Percentiles rank a stretch among this genome's conserved stretches.
Conservation (phyloP, 2,797 vertebrate genomes). For the Schizopygopsis malacanthus region DNA sequence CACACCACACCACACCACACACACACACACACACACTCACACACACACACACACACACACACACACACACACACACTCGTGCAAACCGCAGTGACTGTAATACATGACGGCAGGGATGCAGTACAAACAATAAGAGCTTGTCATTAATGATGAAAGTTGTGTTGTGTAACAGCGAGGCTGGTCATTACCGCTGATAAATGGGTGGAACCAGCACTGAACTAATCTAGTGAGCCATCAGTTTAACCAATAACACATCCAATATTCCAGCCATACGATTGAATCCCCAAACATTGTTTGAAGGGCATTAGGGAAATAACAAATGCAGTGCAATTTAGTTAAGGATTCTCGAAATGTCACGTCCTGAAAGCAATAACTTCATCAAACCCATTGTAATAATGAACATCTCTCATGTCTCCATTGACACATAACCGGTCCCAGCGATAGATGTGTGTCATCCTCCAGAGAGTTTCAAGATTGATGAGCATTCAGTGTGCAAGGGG, state of each 20-base stretch:
- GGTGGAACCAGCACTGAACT: slow-evolving; percentile 55
- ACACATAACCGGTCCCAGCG: slow-evolving; percentile 5
- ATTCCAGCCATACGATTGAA: slow-evolving; percentile 56
- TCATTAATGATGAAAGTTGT: slow-evolving; percentile 65
- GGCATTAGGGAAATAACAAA: slow-evolving; percentile 60
- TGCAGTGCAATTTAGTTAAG: slow-evolving; percentile 46
- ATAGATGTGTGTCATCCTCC: not conserved
- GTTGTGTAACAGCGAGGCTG: slow-evolving; percentile 50
- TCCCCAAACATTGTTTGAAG: slow-evolving; percentile 56
- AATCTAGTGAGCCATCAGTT: slow-evolving; percentile 60
- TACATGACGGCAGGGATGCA: slow-evolving; percentile 56
- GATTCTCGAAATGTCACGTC: slow-evolving; percentile 51
- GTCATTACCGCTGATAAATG: slow-evolving; percentile 61
- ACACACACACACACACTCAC: slow-evolving; percentile 66
- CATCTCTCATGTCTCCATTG: slow-evolving; percentile 38
- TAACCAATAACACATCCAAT: slow-evolving; percentile 60
- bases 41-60: slow-evolving; percentile 64
- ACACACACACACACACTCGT: slow-evolving; percentile 41
- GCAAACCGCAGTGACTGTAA: slow-evolving; percentile 59
- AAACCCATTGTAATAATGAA: slow-evolving; percentile 43
- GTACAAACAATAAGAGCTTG: slow-evolving; percentile 59
- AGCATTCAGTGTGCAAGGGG: not conserved
- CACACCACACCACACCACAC: slow-evolving; percentile 63
- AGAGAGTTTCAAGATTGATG: not conserved
- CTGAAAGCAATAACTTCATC: slow-evolving; percentile 46